Evolutionary conservation across 2,797 vertebrate species (phyloP), one percentile per base, ranked within the genome.

Genomic region (Macroramphosus scolopax): DNA sequence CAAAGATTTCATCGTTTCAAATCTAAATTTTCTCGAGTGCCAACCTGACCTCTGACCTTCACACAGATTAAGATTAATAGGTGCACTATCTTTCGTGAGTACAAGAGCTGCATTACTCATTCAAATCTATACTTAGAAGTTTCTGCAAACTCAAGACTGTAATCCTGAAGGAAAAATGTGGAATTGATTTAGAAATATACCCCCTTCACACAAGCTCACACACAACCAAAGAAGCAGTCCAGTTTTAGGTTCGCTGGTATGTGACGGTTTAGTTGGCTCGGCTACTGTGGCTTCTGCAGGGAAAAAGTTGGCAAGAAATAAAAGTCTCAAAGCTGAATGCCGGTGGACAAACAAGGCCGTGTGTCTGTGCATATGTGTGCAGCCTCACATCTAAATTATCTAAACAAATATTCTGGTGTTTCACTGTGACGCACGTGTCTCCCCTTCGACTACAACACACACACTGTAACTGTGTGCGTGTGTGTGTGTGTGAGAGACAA

Each of bases 401-500:
- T 82, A 76, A 84, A 82, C 75, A 85, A 85, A 85, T 81, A 85
- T 84, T 76, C 77, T 78, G 78, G 68, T 45, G 32, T 78, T 81
- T 80, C 53, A 67, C 69, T 56, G 64, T 87, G 82, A 87, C 80
- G 82, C 81, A 85, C 51, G 78, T 82, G 78, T 82, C 79, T 73
- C 76, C 80, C 66, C 72, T 69, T 82, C 56, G 52, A 77, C 70
- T 77, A 75, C 62, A 64, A 53, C 79, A 81, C 74, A 80, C 72
- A 80, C 67, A 78, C 69, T 68, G 60, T 68, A 56, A 46, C 46
- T 20, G 50, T 39, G 52, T 50, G 41, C 26, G 37, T 41, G 48
- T 45, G 49, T 46, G 13, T 35, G 38, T 41, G 25, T 25, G 20
- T 51, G 20, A 35, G 33, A 35, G 33, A 35, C 33, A 11, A 15